These are phyloP conservation scores for Amblyteles armatorius DNA, from an alignment of 2,888 invertebrate species.

Conservation along the genomic window DNA sequence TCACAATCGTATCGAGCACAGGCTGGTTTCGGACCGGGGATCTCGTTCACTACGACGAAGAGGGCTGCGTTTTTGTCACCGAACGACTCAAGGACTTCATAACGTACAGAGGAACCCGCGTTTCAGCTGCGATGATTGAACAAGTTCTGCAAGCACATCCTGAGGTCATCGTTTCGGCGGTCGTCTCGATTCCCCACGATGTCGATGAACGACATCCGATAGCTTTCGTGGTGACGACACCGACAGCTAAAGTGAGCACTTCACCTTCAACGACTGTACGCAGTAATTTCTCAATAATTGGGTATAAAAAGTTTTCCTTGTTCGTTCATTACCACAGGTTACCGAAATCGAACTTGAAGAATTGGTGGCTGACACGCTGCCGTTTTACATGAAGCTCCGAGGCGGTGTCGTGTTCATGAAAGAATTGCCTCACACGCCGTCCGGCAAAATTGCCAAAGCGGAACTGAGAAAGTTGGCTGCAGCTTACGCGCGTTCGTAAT, in stretches of 20 bases:
- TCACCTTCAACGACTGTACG: neutral
- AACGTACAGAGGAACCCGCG: slow-evolving; percentile 74
- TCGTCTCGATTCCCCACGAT: slow-evolving; percentile 71
- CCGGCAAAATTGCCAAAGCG: slow-evolving; percentile 72
- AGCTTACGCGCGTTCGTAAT: slow-evolving; percentile 8
- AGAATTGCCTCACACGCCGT: slow-evolving; percentile 75
- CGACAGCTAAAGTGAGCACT: slow-evolving; percentile 69
- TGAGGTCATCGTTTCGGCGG: slow-evolving; percentile 73
- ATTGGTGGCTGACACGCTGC: slow-evolving; percentile 71
- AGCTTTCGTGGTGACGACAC: slow-evolving; percentile 65
- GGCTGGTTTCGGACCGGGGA: slow-evolving; percentile 78
- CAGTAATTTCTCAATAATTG: neutral
- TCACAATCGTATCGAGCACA: slow-evolving; percentile 35
- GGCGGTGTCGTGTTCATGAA: slow-evolving; percentile 78
- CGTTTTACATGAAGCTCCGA: slow-evolving; percentile 74
- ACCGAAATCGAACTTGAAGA: slow-evolving; percentile 76
- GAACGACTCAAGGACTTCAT: slow-evolving; percentile 78
- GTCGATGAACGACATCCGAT: too few species aligned
- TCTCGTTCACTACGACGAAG: slow-evolving; percentile 75
- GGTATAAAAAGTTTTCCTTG: neutral
- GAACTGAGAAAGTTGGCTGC: slow-evolving; percentile 73
- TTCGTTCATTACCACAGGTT: slow-evolving; percentile 69
- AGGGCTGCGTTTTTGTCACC: slow-evolving; percentile 76
- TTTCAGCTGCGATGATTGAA: slow-evolving; percentile 77
- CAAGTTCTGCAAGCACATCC: slow-evolving; percentile 72